Percentiles rank a stretch among this genome's conserved stretches.
These are phyloP conservation scores for Neolamprologus fasciatus DNA, from an alignment of 2,113 vertebrate species.

Conservation along the genomic window DNA sequence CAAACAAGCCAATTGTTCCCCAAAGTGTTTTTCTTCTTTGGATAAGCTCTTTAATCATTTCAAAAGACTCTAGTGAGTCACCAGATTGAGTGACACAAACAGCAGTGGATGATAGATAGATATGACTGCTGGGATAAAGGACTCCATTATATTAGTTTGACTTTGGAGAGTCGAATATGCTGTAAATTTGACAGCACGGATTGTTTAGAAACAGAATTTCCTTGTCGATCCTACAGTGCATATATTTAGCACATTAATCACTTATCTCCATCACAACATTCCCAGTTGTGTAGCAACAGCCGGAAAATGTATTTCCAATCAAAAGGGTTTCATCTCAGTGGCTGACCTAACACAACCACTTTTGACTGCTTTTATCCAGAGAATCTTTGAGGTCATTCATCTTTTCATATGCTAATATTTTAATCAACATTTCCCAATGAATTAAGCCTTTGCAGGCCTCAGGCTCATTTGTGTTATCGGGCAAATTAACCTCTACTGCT, in stretches of 20 bases:
- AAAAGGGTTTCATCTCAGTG: constrained; percentile 6
- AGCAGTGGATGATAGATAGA: background rate
- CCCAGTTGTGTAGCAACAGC: background rate
- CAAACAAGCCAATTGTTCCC: background rate
- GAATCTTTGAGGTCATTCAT: constrained; percentile 53
- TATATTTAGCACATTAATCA: constrained; percentile 14
- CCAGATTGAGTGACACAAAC: background rate
- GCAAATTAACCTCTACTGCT: constrained; percentile 55
- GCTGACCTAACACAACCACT: constrained; percentile 39
- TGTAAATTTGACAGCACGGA: background rate
- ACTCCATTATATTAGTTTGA: background rate
- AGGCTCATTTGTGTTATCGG: constrained; percentile 41
- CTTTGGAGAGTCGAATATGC: background rate
- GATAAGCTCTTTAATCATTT: constrained; percentile 15
- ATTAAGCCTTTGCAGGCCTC: constrained; percentile 12
- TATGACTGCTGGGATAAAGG: background rate
- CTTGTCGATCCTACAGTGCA: background rate
- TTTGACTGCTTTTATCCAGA: constrained; percentile 59
- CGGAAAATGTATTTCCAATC: background rate
- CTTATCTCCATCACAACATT: background rate
- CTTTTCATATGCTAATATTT: constrained; percentile 67
- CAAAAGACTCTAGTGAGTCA: constrained; percentile 21
- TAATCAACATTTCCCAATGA: constrained; percentile 58
- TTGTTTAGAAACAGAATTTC: background rate
- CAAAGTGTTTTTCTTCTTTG: background rate